Evolutionary conservation across 2,797 vertebrate species (phyloP).

Genomic region (Vireo griseus): DNA sequence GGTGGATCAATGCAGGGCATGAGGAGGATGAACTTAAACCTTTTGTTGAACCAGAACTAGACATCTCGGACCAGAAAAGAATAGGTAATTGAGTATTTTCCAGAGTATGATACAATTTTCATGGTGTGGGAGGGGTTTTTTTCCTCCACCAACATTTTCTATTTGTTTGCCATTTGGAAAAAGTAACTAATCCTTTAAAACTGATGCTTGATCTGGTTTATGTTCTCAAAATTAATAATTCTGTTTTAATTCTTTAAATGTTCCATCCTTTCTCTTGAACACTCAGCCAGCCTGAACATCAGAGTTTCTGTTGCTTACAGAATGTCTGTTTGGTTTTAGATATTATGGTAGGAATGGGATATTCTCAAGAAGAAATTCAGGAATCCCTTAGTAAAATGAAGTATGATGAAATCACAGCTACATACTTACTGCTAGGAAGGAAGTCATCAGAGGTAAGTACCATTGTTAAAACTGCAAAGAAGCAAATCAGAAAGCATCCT

Average conservation of each 20-base stretch:
- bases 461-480: background rate
- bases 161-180: background rate
- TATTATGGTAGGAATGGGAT: constrained; percentile 98
- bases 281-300: background rate
- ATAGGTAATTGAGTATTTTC: constrained; percentile 82
- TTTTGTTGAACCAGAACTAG: constrained; percentile 91
- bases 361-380: constrained; percentile 95
- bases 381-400: constrained; percentile 98
- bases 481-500: background rate
- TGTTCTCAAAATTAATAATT: background rate
- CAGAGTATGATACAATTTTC: background rate
- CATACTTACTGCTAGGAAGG: constrained; percentile 92
- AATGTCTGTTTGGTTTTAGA: constrained; percentile 73
- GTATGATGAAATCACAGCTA: constrained; percentile 97
- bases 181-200: background rate
- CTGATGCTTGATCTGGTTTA: background rate
- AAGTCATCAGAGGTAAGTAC: constrained; percentile 93
- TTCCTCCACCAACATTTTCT: rapidly evolving
- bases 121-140: background rate
- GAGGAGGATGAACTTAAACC: constrained; percentile 98
- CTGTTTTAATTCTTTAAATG: background rate
- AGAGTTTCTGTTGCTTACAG: background rate
- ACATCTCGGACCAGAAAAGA: constrained; percentile 96
- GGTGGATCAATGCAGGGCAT: constrained; percentile 96
- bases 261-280: background rate